A percentile compares a stretch with the other conserved stretches of the same genome.
Conservation (phyloP, 1,140 invertebrate species). For the Neodiprion virginianus region DNA sequence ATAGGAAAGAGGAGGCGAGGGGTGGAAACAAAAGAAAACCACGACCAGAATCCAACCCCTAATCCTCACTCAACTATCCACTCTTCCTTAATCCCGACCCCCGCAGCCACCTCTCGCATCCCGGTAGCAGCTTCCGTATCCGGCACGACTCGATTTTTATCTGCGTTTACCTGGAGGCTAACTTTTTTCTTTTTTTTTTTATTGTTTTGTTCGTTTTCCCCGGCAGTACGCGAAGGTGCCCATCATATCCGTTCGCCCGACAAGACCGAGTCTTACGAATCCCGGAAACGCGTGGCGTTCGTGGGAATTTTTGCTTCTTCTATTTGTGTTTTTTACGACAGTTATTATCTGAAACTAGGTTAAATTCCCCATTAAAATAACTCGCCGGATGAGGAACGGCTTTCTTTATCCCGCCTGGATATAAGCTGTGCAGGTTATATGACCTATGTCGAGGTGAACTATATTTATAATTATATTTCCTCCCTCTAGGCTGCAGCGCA, state of each 20-base stretch:
- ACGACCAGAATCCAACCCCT: background rate
- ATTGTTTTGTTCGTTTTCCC: background rate
- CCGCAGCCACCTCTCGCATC: background rate
- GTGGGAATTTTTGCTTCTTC: background rate
- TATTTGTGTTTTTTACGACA: background rate
- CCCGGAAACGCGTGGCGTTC: too few relatives aligned
- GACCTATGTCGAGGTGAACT: too few relatives aligned
- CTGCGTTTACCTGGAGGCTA: too few relatives aligned
- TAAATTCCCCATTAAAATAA: constrained; percentile 4
- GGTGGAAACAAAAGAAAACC: constrained; percentile 5
- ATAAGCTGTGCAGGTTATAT: background rate
- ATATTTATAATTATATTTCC: too few relatives aligned
- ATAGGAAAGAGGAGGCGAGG: background rate
- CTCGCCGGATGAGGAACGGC: background rate
- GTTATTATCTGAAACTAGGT: background rate
- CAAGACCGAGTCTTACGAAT: too few relatives aligned
- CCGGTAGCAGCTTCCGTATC: too few relatives aligned
- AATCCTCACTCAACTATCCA: constrained; percentile 7
- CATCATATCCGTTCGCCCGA: too few relatives aligned
- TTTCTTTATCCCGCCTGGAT: background rate
- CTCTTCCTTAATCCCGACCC: background rate
- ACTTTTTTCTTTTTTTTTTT: background rate
- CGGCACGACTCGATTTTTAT: too few relatives aligned
- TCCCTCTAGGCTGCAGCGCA: background rate
- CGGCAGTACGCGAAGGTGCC: too few relatives aligned